phyloP scores from a whole-genome alignment of 2,113 vertebrate genomes.

The Cnemophilus loriae region DNA sequence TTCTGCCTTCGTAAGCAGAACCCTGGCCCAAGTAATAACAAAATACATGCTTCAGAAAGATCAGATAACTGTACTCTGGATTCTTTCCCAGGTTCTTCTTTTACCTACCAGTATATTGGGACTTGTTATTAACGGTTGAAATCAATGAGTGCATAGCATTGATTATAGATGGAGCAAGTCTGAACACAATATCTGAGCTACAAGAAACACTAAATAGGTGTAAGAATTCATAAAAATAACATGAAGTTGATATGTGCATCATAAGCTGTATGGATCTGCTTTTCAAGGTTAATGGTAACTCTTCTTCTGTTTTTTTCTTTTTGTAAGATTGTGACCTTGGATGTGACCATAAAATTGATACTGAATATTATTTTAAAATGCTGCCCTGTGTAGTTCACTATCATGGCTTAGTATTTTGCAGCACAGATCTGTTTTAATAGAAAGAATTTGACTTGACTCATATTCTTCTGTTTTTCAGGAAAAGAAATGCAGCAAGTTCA shows the following conservation, averaged over 20 bases:
- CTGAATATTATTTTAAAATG: conserved; percentile 10
- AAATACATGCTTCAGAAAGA: conserved; percentile 7
- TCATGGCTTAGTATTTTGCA: conserved; percentile 14
- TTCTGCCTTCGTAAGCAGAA: conserved; percentile 17
- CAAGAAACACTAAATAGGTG: background rate
- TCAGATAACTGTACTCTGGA: conserved; percentile 5
- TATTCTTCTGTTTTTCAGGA: conserved; percentile 73
- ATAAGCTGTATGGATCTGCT: background rate
- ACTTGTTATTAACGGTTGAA: conserved; percentile 10
- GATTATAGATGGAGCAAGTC: background rate
- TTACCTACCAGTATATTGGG: conserved; percentile 16
- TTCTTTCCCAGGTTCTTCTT: conserved; percentile 40
- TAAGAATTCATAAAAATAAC: background rate
- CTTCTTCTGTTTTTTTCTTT: background rate
- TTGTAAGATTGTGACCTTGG: background rate
- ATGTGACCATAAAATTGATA: background rate
- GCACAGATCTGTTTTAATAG: background rate
- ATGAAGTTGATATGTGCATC: background rate
- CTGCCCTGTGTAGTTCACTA: background rate
- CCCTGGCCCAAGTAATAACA: background rate
- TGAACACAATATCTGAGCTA: conserved; percentile 19
- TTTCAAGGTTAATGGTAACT: background rate
- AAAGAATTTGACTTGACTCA: conserved; percentile 8
- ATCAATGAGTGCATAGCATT: background rate
- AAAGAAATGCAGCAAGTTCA: conserved; percentile 80